Conservation (phyloP, 1,140 invertebrate species). For the Microplitis mediator region DNA sequence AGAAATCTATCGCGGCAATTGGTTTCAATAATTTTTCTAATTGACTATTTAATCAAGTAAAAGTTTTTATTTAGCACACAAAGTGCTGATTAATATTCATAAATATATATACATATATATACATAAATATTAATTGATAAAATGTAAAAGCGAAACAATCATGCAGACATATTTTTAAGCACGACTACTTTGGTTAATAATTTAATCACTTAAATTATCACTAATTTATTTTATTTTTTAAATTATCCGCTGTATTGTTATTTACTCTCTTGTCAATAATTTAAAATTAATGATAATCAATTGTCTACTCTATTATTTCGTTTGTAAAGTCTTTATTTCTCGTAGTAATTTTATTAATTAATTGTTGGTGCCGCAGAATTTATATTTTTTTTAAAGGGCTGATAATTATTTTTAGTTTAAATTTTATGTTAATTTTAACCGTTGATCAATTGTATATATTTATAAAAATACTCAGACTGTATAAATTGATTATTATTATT, state of each 20-base stretch:
- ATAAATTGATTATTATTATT: slow-evolving; percentile 5
- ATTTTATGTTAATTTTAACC: not conserved
- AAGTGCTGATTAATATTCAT: not conserved
- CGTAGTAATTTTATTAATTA: slow-evolving; percentile 35
- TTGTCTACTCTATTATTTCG: too few relatives aligned
- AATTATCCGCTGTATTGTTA: not conserved
- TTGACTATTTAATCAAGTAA: slow-evolving; percentile 1
- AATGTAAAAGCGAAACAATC: not conserved
- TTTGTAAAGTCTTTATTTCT: slow-evolving; percentile 6
- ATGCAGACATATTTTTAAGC: not conserved
- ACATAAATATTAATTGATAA: slow-evolving; percentile 1
- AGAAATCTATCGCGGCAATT: not conserved
- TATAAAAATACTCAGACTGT: slow-evolving; percentile 1
- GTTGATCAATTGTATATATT: slow-evolving; percentile 12
- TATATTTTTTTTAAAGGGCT: slow-evolving; percentile 26
- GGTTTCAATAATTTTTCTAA: not conserved
- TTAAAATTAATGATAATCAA: not conserved
- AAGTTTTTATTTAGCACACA: not conserved
- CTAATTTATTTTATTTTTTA: not conserved
- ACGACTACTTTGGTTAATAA: too few relatives aligned
- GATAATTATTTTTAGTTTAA: slow-evolving; percentile 2
- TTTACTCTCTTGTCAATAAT: not conserved
- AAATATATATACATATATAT: not conserved
- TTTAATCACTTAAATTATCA: not conserved
- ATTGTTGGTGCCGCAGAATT: slow-evolving; percentile 30